Conservation (phyloP, 2,888 invertebrate species). For the Nudaria mundana region DNA sequence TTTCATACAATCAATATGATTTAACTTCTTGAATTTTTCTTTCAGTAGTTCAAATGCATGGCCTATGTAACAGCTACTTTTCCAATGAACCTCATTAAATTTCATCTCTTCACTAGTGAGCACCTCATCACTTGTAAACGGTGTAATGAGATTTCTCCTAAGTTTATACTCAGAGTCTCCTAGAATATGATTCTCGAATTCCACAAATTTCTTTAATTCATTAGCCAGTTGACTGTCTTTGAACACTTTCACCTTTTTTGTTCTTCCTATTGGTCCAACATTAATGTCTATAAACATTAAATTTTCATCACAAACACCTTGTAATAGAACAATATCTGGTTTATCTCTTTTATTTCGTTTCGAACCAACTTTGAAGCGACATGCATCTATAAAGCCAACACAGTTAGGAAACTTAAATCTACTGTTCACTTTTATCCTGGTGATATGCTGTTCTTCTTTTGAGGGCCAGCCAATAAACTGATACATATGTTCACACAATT, state of each 20-base stretch:
- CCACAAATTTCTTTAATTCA: conserved; percentile 60
- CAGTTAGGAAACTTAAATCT: conserved; percentile 69
- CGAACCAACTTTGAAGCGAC: conserved; percentile 59
- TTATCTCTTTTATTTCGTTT: conserved; percentile 49
- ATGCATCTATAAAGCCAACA: conserved; percentile 69
- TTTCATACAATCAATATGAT: conserved; percentile 56
- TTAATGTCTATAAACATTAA: conserved; percentile 64
- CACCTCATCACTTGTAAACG: conserved; percentile 64
- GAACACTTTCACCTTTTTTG: conserved; percentile 59
- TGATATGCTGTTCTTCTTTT: conserved; percentile 65
- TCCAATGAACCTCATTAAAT: conserved; percentile 71
- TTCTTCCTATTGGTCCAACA: conserved; percentile 57
- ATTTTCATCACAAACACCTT: conserved; percentile 72
- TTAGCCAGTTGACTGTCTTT: conserved; percentile 57
- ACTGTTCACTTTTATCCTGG: conserved; percentile 66
- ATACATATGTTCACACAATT: conserved; percentile 54
- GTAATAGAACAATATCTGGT: conserved; percentile 56
- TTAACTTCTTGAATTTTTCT: conserved; percentile 62
- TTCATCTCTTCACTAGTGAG: conserved; percentile 72
- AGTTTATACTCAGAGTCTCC: conserved; percentile 67
- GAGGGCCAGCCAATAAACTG: conserved; percentile 69
- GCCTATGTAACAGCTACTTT: conserved; percentile 59
- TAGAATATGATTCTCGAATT: conserved; percentile 69
- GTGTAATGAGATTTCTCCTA: conserved; percentile 62
- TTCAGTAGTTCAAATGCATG: conserved; percentile 66